phyloP scores from a whole-genome alignment of 2,888 invertebrate species.

The Hirtodrosophila duncani region DNA sequence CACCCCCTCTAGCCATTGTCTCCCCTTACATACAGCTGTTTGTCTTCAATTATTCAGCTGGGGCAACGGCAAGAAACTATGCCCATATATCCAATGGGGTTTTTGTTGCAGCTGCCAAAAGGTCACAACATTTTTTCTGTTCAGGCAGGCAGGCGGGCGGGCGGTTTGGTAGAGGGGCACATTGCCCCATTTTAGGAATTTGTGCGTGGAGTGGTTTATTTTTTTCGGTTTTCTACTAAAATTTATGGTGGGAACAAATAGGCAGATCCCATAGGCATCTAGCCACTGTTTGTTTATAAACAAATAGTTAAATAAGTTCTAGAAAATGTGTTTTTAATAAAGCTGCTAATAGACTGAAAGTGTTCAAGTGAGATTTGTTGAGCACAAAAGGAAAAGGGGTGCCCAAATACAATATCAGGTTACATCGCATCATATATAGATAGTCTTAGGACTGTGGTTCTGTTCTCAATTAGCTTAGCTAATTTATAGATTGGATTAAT shows the following conservation, averaged over 20 bases:
- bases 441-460: no score
- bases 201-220: slow-evolving; percentile 38
- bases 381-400: no score
- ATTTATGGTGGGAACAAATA: slow-evolving; percentile 63
- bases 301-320: slow-evolving; percentile 33
- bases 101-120: slow-evolving; percentile 40
- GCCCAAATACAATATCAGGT: no score
- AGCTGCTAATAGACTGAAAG: slow-evolving; percentile 54
- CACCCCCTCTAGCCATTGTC: slow-evolving; percentile 6
- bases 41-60: slow-evolving; percentile 17
- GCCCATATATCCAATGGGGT: slow-evolving; percentile 22
- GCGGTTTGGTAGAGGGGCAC: slow-evolving; percentile 1
- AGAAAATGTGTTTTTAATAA: slow-evolving; percentile 64
- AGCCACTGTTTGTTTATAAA: slow-evolving; percentile 55
- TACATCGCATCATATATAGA: no score
- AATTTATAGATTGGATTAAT: no score
- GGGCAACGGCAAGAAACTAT: slow-evolving; percentile 1
- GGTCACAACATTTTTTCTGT: slow-evolving; percentile 58
- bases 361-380: slow-evolving; percentile 19
- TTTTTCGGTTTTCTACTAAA: slow-evolving; percentile 41
- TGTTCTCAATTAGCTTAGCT: no score
- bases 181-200: slow-evolving; percentile 30
- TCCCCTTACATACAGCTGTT: slow-evolving; percentile 19
- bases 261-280: slow-evolving; percentile 20
- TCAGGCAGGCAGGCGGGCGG: slow-evolving; percentile 36